A percentile compares a stretch with the other conserved stretches of the same genome.
phyloP scores from a whole-genome alignment of 2,113 vertebrate genomes.

The Oriolus oriolus region DNA sequence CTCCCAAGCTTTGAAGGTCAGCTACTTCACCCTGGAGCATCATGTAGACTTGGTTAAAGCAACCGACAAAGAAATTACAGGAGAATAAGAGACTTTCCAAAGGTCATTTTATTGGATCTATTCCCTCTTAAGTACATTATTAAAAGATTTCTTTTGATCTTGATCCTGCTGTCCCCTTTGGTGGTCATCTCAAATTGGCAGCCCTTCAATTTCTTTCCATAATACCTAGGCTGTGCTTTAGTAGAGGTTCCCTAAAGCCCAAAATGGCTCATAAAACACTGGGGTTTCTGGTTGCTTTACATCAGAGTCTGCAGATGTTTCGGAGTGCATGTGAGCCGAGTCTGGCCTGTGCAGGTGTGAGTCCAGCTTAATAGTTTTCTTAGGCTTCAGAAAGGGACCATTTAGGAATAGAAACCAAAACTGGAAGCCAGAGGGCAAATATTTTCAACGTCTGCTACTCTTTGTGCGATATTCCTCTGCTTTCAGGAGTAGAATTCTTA shows the following conservation, averaged over 20 bases:
- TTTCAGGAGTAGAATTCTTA: not conserved
- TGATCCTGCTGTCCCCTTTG: not conserved
- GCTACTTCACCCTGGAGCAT: not conserved
- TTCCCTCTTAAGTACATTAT: not conserved
- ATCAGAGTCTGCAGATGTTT: not conserved
- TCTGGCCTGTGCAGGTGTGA: not conserved
- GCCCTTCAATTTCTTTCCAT: not conserved
- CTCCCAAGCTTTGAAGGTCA: not conserved
- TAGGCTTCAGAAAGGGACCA: not conserved
- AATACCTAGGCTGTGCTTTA: not conserved
- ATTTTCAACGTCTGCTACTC: not conserved
- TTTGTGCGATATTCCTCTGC: not conserved
- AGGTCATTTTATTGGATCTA: not conserved
- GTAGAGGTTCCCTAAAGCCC: not conserved
- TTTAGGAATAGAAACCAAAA: slow-evolving; percentile 20
- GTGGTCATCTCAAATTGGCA: not conserved
- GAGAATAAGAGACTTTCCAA: not conserved
- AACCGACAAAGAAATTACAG: not conserved
- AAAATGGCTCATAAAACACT: slow-evolving; percentile 1
- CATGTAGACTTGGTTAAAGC: not conserved
- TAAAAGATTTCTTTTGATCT: not conserved
- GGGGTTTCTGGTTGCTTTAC: not conserved
- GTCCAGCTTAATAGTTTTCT: not conserved
- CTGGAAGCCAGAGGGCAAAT: slow-evolving; percentile 11
- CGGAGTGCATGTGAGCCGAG: not conserved